Conservation (phyloP, 2,888 invertebrate species). For the Melangyna quadrimaculata region DNA sequence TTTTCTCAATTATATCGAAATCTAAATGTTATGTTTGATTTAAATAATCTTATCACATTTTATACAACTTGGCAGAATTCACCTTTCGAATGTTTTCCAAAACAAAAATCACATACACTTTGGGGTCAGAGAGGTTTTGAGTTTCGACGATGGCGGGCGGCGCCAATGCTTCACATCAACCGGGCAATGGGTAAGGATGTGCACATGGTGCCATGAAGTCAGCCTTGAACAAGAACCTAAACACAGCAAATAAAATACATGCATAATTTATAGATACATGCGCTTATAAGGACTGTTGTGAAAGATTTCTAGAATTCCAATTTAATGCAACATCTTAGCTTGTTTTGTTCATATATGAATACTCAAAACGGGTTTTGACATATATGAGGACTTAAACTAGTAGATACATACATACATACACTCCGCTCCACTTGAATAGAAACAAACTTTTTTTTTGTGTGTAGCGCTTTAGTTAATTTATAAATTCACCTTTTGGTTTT, state of each 20-base stretch:
- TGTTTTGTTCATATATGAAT: conserved; percentile 45
- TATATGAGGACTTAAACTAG: background rate
- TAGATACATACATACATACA: no score
- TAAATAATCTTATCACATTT: no score
- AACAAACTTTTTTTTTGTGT: no score
- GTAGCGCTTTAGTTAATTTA: no score
- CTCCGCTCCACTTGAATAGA: no score
- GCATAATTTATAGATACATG: background rate
- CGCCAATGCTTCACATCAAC: conserved; percentile 33
- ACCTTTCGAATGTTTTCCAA: background rate
- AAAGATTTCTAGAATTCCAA: conserved; percentile 40
- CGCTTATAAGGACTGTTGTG: background rate
- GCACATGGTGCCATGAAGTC: conserved; percentile 55
- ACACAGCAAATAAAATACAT: background rate
- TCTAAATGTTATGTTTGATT: no score
- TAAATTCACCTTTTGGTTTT: no score
- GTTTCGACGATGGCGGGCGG: background rate
- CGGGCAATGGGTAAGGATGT: conserved; percentile 47
- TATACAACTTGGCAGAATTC: background rate
- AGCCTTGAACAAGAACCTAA: background rate
- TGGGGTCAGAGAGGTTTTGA: background rate
- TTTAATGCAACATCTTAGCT: conserved; percentile 35
- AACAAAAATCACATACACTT: conserved; percentile 4
- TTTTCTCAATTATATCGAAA: no score
- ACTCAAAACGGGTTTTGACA: conserved; percentile 26